A percentile compares a stretch with the other conserved stretches of the same genome.
Conservation (phyloP, 2,888 invertebrate genomes). For the Phlogophora meticulosa region DNA sequence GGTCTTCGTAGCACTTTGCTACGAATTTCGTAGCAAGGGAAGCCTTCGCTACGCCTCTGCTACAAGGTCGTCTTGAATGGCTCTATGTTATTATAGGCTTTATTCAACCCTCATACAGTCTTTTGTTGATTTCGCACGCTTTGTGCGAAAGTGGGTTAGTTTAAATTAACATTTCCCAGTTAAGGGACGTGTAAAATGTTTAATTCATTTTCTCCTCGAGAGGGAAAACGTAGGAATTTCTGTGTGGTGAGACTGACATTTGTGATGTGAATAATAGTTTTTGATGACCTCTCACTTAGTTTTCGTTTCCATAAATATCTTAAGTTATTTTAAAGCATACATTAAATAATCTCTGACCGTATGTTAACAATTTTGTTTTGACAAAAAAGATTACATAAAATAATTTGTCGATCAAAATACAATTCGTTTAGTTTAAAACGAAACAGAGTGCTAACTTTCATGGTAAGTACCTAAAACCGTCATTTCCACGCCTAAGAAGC, state of each 20-base stretch:
- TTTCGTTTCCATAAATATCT: background rate
- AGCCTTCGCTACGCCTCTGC: slow-evolving; percentile 58
- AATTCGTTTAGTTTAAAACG: too few species aligned
- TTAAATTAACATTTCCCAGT: slow-evolving; percentile 73
- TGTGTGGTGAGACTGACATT: slow-evolving; percentile 2
- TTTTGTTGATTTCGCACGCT: slow-evolving; percentile 79
- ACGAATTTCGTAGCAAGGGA: slow-evolving; percentile 69
- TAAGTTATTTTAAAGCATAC: background rate
- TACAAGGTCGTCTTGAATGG: slow-evolving; percentile 76
- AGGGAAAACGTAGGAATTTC: slow-evolving; percentile 22
- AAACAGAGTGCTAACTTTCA: too few species aligned
- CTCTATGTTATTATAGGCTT: slow-evolving; percentile 75
- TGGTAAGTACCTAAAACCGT: too few species aligned
- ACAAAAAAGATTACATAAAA: background rate
- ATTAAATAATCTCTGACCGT: background rate
- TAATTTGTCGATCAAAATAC: background rate
- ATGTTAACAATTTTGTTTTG: background rate
- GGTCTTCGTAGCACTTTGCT: slow-evolving; percentile 65
- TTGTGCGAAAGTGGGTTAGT: slow-evolving; percentile 83
- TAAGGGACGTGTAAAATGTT: slow-evolving; percentile 63
- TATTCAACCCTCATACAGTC: slow-evolving; percentile 78
- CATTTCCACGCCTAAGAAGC: slow-evolving; percentile 11
- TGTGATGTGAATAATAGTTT: background rate
- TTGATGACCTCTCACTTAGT: background rate
- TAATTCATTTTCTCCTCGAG: slow-evolving; percentile 53